These are phyloP conservation scores for Stomorhina lunata DNA, from an alignment of 2,888 invertebrate genomes.

Conservation along the genomic window DNA sequence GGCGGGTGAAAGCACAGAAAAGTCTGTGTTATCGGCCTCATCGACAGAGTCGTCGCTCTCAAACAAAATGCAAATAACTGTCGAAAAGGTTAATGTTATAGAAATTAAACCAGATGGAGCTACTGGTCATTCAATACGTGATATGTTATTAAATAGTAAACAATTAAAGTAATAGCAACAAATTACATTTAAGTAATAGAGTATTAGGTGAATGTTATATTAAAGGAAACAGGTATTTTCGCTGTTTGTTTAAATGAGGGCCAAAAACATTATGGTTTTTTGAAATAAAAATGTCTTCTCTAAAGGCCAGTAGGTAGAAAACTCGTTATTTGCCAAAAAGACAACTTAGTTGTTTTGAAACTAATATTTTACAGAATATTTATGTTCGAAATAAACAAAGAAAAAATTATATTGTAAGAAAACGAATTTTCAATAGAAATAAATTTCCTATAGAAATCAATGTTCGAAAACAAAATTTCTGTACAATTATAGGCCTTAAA, in stretches of 20 bases:
- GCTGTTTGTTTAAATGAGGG: too few relatives aligned
- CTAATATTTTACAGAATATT: too few relatives aligned
- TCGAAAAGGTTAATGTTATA: slow-evolving; percentile 80
- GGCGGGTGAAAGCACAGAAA: slow-evolving; percentile 27
- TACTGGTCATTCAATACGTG: slow-evolving; percentile 77
- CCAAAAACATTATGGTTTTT: slow-evolving; percentile 11
- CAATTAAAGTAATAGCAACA: slow-evolving; percentile 24
- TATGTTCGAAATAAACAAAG: too few relatives aligned
- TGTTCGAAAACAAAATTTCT: too few relatives aligned
- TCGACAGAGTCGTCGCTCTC: not conserved
- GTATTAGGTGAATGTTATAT: slow-evolving; percentile 5
- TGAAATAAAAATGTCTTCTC: not conserved
- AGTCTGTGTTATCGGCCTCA: slow-evolving; percentile 39
- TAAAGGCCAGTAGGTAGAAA: too few relatives aligned
- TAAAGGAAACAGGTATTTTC: not conserved
- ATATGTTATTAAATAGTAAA: slow-evolving; percentile 63
- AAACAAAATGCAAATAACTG: slow-evolving; percentile 69
- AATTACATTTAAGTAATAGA: not conserved
- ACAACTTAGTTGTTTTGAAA: too few relatives aligned
- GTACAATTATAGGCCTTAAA: too few relatives aligned
- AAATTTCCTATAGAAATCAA: too few relatives aligned
- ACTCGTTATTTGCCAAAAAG: too few relatives aligned
- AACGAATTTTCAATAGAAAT: too few relatives aligned
- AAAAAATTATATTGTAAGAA: too few relatives aligned
- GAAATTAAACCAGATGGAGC: slow-evolving; percentile 79